phyloP scores from a whole-genome alignment of 1,140 invertebrate species.

The Thaumatotibia leucotreta region DNA sequence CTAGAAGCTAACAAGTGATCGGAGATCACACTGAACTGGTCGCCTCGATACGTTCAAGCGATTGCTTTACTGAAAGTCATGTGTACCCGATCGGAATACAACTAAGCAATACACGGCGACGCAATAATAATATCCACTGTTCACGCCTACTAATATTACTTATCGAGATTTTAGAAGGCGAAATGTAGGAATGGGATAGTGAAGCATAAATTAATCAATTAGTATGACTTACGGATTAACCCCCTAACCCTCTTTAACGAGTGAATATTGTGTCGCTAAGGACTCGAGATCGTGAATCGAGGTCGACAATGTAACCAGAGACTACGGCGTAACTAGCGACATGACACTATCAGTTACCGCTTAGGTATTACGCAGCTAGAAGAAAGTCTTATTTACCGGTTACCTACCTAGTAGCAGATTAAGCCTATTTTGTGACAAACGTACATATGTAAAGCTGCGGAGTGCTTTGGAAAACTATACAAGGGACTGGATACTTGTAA shows the following conservation, averaged over 20 bases:
- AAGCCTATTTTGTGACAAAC: no score
- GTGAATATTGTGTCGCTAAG: no score
- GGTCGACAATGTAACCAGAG: not conserved
- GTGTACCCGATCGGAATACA: not conserved
- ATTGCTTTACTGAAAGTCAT: no score
- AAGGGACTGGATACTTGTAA: not conserved
- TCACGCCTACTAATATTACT: no score
- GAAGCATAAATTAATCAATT: no score
- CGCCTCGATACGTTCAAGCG: not conserved
- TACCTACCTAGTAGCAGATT: not conserved
- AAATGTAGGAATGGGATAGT: no score
- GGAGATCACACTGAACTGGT: not conserved
- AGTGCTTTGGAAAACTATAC: not conserved
- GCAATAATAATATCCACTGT: no score
- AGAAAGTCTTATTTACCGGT: not conserved
- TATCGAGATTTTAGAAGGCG: no score
- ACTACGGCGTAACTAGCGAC: not conserved
- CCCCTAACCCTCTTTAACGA: no score
- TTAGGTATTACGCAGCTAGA: not conserved
- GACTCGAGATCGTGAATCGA: not conserved
- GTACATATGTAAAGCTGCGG: no score
- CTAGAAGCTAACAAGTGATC: not conserved
- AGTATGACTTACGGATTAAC: no score
- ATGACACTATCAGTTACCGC: not conserved
- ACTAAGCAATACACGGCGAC: no score